phyloP scores from a whole-genome alignment of 2,888 invertebrate species.

The Meghimatium bilineatum region DNA sequence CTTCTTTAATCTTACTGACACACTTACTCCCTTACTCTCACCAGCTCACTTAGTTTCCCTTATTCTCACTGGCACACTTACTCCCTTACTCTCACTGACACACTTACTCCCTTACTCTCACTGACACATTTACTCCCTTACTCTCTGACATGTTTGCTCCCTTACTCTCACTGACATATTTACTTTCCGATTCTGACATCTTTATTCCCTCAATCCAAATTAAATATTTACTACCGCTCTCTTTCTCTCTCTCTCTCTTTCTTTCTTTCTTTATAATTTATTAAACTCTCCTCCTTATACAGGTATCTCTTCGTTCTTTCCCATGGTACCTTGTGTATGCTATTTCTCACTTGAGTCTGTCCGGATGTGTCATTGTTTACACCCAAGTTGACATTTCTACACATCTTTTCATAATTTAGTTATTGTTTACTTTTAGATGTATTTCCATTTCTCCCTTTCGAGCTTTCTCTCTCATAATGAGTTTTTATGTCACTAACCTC shows the following conservation, averaged over 20 bases:
- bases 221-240: not conserved
- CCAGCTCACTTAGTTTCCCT: not conserved
- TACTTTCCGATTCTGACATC: no score
- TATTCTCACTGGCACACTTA: not conserved
- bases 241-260: constrained; percentile 10
- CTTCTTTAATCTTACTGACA: not conserved
- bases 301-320: not conserved
- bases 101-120: not conserved
- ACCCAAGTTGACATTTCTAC: no score
- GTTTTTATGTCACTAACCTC: no score
- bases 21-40: not conserved
- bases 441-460: no score
- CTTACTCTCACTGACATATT: not conserved
- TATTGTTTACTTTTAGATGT: no score
- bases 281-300: no score
- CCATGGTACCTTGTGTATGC: no score
- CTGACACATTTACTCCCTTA: not conserved
- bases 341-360: no score
- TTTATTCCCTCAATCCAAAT: not conserved
- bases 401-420: no score
- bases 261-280: not conserved
- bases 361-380: no score
- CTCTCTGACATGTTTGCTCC: constrained; percentile 10
- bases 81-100: not conserved
- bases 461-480: no score